Evolutionary conservation across 2,797 vertebrate species (phyloP).

Genomic region (Manis crassicaudata): DNA sequence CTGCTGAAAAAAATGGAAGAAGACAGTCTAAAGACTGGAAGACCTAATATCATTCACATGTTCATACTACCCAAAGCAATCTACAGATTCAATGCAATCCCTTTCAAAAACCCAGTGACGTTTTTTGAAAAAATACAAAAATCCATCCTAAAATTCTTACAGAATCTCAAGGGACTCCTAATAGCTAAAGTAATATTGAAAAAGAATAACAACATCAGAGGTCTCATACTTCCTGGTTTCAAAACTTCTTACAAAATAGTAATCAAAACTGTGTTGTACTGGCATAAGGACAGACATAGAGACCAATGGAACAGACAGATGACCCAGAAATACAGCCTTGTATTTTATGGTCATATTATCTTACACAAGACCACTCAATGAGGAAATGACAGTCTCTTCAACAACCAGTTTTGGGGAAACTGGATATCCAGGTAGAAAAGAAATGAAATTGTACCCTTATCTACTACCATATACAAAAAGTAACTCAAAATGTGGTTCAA

Average conservation of each 20-base stretch:
- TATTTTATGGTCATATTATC: neutral
- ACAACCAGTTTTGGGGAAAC: neutral
- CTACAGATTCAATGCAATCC: neutral
- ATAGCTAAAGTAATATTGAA: neutral
- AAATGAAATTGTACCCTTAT: neutral
- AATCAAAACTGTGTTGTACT: neutral
- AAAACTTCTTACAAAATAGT: neutral
- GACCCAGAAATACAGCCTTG: neutral
- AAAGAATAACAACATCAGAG: neutral
- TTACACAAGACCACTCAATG: neutral
- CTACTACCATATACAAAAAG: neutral
- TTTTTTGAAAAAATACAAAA: neutral
- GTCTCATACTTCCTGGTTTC: neutral
- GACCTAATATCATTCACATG: neutral
- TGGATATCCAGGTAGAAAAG: neutral
- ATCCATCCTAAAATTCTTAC: neutral
- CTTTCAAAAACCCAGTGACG: neutral
- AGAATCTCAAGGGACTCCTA: neutral
- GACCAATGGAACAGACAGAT: neutral
- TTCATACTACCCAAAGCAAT: neutral
- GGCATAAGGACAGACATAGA: neutral
- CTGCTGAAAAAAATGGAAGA: neutral
- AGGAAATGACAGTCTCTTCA: neutral
- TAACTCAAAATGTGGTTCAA: neutral
- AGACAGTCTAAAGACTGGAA: neutral